Base-by-base conservation (phyloP, 30 jellyfish, hydroid and myxozoan genomes). In the Catostylus mosaicus region DNA sequence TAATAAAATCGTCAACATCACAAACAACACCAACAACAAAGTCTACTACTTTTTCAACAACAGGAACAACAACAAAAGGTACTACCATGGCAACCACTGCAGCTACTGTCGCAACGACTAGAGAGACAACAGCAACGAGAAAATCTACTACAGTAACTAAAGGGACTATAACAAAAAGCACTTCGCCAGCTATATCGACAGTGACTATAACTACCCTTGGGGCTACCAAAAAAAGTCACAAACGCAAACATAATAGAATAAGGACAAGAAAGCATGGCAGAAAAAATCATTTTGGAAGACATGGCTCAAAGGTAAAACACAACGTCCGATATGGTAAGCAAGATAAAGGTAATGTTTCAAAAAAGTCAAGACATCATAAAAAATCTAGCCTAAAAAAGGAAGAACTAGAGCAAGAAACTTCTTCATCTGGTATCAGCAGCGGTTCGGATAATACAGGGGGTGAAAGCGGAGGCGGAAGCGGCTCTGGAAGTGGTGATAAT, bases 381-480 rank as follows among this genome's bases (percentile, higher is more conserved):
- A 48, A 48, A 27, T 48, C 63, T 16, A 3, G 23, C 23, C 4
- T 48, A 2, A 48, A 48, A 48, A 4, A 48, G 63, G 3, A 4
- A 48, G 63, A 4, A 48, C 20, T 27, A 16, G n/a, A n/a, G n/a
- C n/a, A n/a, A n/a, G n/a, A n/a, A n/a, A n/a, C n/a, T n/a, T n/a
- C n/a, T n/a, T n/a, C n/a, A 40, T 40, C 54, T 48, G 23, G 71
- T 6, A 1, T 59, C 38, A 8, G 71, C 20, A 59, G 71, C 9
- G 38, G 38, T 59, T 6, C 9, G 10, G 38, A 65, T n/a, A 76
- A 29, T 16, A 76, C 38, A 29, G 66, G 37, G 1, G 54, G 75
- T 34, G 66, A 59, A 30, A 27, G 78, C 38, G 85, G 84, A n/a
- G 56, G 92, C 52, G 83, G 83, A 22, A 69, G 77, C 22, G 77